Evolutionary conservation across 92 coral and sea anemone species (phyloP), one percentile per base, ranked within the genome.

Genomic region (Micromussa lordhowensis): DNA sequence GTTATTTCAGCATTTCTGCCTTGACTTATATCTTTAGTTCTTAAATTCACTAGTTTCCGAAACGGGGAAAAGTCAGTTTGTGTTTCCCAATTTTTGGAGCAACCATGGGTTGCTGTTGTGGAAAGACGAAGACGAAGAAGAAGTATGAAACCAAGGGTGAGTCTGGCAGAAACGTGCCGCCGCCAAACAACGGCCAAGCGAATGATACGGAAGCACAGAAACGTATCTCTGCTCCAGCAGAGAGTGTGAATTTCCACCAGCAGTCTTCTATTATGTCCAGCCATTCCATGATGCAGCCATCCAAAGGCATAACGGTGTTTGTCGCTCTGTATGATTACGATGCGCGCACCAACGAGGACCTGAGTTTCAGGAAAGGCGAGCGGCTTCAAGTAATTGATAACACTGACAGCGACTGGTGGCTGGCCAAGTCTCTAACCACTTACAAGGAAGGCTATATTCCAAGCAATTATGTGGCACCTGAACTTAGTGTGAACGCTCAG

Each of bases 351-450:
- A 93, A 91, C 87, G 99, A 97, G 80, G 99, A 97, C 91, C 93
- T 97, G 93, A 97, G 95, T 88, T 97, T 97, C 93, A 89, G 81
- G 88, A 97, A 97, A 90, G 93, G 95, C 83, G 99, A 97, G 71
- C 89, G 98, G 68, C 96, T 97, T 83, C 99, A 97, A 82, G 93
- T 97, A 55, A 83, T 97, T 51, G 99, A 97, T 68, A 97, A 96
- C 91, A 96, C 96, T n/a, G 99, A 97, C 89, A 94, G 98, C 76
- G 99, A 97, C 90, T 97, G 99, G 99, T 97, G 99, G 99, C 94
- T 97, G 63, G 99, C 99, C 80, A 94, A 92, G 34, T 96, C 98
- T 80, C 83, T 97, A 72, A 51, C 91, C 3, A 91, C 97, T 12
- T 87, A 92, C 76, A 86, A 92, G 40, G 98, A 97, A 85, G 99